Evolutionary conservation across 2,888 invertebrate species (phyloP).

Genomic region (Tinea trinotella): DNA sequence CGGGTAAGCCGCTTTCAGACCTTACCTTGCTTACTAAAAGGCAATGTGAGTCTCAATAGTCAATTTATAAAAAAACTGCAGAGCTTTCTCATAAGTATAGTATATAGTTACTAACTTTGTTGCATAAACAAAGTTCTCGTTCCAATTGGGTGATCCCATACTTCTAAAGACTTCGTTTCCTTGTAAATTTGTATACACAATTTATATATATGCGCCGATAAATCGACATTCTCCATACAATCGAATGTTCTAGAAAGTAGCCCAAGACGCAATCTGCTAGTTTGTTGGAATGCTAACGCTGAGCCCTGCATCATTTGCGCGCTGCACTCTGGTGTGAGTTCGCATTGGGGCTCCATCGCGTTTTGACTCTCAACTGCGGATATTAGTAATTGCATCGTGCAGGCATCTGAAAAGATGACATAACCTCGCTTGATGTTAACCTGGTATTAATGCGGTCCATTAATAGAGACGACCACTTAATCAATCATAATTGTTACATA

Average conservation of each 20-base stretch:
- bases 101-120: conserved; percentile 55
- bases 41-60: too few species aligned
- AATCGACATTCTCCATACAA: conserved; percentile 52
- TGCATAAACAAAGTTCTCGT: conserved; percentile 60
- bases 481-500: too few species aligned
- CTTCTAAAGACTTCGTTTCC: conserved; percentile 57
- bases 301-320: conserved; percentile 53
- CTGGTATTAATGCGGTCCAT: too few species aligned
- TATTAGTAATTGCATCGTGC: conserved; percentile 60
- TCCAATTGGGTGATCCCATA: conserved; percentile 60
- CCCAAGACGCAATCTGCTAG: conserved; percentile 48
- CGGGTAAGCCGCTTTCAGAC: too few species aligned
- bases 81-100: too few species aligned
- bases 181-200: conserved; percentile 61
- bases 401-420: conserved; percentile 42
- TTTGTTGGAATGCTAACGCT: conserved; percentile 57
- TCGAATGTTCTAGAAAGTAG: conserved; percentile 49
- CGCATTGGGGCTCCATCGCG: conserved; percentile 50
- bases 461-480: too few species aligned
- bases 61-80: too few species aligned
- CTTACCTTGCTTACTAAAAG: too few species aligned
- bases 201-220: conserved; percentile 56
- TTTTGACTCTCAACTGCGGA: conserved; percentile 61
- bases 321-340: conserved; percentile 50
- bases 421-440: neutral